Conservation (phyloP, 2,113 vertebrate species). For the Tympanuchus pallidicinctus region DNA sequence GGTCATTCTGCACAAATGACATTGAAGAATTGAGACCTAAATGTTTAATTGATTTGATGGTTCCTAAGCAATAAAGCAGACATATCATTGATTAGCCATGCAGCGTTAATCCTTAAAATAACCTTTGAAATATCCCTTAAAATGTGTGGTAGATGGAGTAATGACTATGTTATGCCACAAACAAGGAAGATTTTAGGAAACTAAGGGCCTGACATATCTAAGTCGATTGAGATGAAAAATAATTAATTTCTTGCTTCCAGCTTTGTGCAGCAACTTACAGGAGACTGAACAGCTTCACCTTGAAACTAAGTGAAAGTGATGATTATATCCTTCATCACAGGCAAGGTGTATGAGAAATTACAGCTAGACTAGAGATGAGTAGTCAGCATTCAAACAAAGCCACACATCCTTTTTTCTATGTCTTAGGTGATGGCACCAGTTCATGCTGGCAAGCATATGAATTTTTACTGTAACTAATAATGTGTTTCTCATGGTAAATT, state of each 20-base stretch:
- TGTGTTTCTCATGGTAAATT: not conserved
- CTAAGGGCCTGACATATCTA: not conserved
- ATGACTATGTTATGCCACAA: not conserved
- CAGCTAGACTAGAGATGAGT: not conserved
- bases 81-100: constrained; percentile 33
- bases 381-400: not conserved
- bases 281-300: not conserved
- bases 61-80: not conserved
- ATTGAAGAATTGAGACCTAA: constrained; percentile 19
- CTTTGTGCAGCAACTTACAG: not conserved
- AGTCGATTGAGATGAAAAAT: not conserved
- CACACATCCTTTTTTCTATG: not conserved
- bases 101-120: constrained; percentile 26
- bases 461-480: not conserved
- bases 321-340: not conserved
- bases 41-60: constrained; percentile 7
- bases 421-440: not conserved
- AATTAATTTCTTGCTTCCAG: not conserved
- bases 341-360: not conserved
- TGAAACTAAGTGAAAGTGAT: not conserved
- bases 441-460: not conserved
- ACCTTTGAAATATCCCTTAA: not conserved
- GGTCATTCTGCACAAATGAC: not conserved
- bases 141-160: not conserved
- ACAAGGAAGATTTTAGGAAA: not conserved